A percentile compares a stretch with the other conserved stretches of the same genome.
phyloP scores from a whole-genome alignment of 2,113 vertebrate species.

The cattle (Bos taurus) region DNA sequence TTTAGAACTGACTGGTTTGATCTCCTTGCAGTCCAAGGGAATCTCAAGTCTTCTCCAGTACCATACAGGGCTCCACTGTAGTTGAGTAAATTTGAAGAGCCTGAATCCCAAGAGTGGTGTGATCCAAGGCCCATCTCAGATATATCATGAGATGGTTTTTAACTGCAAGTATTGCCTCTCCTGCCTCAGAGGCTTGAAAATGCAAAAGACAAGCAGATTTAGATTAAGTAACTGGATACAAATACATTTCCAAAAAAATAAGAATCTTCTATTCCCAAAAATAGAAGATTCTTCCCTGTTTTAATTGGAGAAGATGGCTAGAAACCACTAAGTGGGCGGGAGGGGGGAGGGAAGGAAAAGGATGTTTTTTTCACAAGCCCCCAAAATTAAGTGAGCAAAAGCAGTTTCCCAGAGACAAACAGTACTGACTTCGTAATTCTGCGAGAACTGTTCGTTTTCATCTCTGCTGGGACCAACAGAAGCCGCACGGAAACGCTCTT shows the following conservation, averaged over 20 bases:
- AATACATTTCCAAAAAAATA: not conserved
- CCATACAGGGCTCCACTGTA: not conserved
- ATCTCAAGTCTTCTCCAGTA: not conserved
- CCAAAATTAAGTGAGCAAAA: conserved; percentile 15
- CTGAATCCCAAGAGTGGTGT: not conserved
- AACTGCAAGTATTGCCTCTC: not conserved
- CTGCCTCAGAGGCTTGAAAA: not conserved
- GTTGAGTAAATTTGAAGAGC: not conserved
- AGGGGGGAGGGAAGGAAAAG: not conserved
- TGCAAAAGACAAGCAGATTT: not conserved
- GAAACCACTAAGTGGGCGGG: not conserved
- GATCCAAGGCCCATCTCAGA: not conserved
- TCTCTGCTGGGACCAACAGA: conserved; percentile 10
- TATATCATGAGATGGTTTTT: not conserved
- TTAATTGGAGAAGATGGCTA: not conserved
- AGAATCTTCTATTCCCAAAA: not conserved
- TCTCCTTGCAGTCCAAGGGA: not conserved
- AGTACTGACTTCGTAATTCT: not conserved
- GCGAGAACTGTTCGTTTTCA: not conserved
- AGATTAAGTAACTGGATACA: not conserved
- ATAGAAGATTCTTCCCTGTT: not conserved
- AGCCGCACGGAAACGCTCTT: not conserved
- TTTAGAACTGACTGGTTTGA: not conserved
- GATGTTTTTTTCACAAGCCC: not conserved
- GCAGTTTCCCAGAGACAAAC: conserved; percentile 13